These are phyloP conservation scores for Ditylenchus weischeri DNA, from an alignment of 2,888 invertebrate species.

Conservation along the genomic window DNA sequence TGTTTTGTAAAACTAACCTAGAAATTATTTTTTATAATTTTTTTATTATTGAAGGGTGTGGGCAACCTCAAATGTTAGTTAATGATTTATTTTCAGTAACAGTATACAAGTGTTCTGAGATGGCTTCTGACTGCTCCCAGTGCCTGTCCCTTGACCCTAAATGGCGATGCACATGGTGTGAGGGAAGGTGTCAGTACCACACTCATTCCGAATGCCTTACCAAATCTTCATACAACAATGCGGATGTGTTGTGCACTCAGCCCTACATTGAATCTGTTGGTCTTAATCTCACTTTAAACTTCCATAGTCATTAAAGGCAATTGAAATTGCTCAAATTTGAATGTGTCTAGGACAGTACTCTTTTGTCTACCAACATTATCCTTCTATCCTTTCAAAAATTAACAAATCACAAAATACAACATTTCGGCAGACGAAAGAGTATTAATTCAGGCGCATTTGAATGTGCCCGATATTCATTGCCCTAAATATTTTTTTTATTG, in stretches of 20 bases:
- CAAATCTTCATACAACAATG: conserved; percentile 10
- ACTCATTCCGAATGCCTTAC: conserved; percentile 28
- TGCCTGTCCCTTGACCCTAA: conserved; percentile 82
- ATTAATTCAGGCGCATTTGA: not conserved
- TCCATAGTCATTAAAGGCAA: no score
- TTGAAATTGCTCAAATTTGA: no score
- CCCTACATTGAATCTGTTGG: conserved; percentile 54
- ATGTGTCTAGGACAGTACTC: no score
- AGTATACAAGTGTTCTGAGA: conserved; percentile 88
- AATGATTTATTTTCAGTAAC: conserved; percentile 65
- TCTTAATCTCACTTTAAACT: not conserved
- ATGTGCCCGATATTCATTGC: no score
- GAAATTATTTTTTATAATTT: no score
- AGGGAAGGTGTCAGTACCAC: conserved; percentile 71
- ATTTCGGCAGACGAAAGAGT: not conserved
- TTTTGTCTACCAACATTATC: not conserved
- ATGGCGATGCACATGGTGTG: conserved; percentile 94
- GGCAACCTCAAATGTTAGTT: no score
- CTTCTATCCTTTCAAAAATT: not conserved
- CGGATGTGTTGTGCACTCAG: conserved; percentile 51
- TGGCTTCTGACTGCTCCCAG: conserved; percentile 92
- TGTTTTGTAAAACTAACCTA: not conserved
- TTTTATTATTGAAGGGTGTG: no score
- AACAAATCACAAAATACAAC: not conserved
- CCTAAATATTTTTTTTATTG: no score